Evolutionary conservation across 1,140 invertebrate species (phyloP).

Genomic region (Lepidurus arcticus): DNA sequence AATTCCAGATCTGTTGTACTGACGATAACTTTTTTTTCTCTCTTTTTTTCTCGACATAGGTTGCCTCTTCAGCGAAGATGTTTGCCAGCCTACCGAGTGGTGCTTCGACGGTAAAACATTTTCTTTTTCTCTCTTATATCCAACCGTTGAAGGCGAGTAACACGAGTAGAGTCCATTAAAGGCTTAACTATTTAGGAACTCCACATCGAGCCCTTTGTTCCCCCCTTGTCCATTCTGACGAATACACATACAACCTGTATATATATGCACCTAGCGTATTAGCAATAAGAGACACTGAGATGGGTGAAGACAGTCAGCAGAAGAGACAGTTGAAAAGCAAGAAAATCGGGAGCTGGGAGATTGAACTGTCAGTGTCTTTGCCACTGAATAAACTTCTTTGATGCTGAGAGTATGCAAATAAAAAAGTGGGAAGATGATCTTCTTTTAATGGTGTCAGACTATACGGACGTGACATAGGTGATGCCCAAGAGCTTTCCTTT

Average conservation of each 20-base stretch:
- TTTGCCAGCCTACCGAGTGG: constrained; percentile 12
- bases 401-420: not conserved
- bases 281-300: too few species aligned
- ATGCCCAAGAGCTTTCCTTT: constrained; percentile 2
- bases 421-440: not conserved
- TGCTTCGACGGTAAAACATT: not conserved
- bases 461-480: not conserved
- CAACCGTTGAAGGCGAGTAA: not conserved
- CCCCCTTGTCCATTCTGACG: not conserved
- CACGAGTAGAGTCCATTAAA: not conserved
- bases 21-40: not conserved
- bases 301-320: not conserved
- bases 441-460: constrained; percentile 11
- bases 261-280: not conserved
- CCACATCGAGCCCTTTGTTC: not conserved
- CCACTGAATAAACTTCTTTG: not conserved
- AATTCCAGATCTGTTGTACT: not conserved
- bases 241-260: not conserved
- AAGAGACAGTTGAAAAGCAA: not conserved
- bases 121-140: not conserved
- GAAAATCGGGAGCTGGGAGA: not conserved
- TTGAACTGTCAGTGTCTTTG: constrained; percentile 9
- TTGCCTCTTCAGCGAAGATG: not conserved
- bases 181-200: not conserved
- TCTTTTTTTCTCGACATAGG: not conserved